A percentile compares a stretch with the other conserved stretches of the same genome.
phyloP scores from a whole-genome alignment of 2,113 vertebrate genomes.

The Notothenia coriiceps region DNA sequence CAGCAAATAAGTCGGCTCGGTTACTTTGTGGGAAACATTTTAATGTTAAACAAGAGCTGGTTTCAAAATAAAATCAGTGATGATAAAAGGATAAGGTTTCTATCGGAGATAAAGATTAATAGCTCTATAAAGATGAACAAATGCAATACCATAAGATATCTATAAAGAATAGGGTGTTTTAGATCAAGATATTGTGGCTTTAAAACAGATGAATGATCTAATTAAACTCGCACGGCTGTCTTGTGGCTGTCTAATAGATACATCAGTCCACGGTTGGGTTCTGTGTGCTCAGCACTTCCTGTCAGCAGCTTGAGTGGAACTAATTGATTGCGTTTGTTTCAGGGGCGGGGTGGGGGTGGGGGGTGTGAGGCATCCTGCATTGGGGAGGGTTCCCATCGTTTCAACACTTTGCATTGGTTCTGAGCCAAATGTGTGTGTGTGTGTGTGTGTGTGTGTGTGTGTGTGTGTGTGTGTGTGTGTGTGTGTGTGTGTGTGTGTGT shows the following conservation, averaged over 20 bases:
- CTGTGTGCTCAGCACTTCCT: constrained; percentile 42
- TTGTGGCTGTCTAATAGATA: constrained; percentile 52
- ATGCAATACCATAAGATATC: too few species aligned
- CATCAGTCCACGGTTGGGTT: constrained; percentile 48
- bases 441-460: constrained; percentile 6
- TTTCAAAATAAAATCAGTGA: not conserved
- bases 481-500: not conserved
- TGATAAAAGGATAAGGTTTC: not conserved
- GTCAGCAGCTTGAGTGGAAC: constrained; percentile 55
- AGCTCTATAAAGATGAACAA: not conserved
- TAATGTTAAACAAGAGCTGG: not conserved
- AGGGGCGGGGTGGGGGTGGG: not conserved
- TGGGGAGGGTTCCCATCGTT: constrained; percentile 52
- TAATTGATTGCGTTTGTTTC: constrained; percentile 61
- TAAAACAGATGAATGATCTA: not conserved
- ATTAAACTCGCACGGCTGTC: too few species aligned
- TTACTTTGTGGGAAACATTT: not conserved
- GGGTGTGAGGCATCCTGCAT: constrained; percentile 12
- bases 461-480: not conserved
- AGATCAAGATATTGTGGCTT: not conserved
- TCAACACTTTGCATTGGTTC: constrained; percentile 36
- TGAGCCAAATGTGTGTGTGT: constrained; percentile 22
- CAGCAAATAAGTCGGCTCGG: not conserved
- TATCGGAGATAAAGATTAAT: not conserved
- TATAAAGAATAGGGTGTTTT: not conserved